These are phyloP conservation scores for Stomorhina lunata DNA, from an alignment of 2,888 invertebrate species.

Conservation along the genomic window DNA sequence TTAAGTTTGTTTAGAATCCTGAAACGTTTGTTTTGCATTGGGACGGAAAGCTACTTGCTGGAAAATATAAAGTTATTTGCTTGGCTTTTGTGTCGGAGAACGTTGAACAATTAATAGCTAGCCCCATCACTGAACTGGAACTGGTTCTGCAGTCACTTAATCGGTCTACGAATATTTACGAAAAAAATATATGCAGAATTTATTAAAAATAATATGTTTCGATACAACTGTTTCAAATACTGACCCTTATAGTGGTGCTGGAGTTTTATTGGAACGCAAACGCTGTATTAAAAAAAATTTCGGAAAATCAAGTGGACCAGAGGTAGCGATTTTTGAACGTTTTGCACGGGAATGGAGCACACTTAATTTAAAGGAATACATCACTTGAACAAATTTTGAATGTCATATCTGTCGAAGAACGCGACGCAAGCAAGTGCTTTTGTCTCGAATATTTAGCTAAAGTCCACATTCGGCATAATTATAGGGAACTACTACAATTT, in stretches of 20 bases:
- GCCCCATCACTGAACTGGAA: too few species aligned
- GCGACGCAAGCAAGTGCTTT: conserved; percentile 9
- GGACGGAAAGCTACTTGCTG: too few species aligned
- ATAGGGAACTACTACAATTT: too few species aligned
- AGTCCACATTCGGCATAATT: too few species aligned
- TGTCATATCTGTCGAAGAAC: conserved; percentile 25
- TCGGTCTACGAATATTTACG: conserved; percentile 35
- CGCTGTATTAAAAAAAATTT: conserved; percentile 27
- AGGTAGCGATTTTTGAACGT: conserved; percentile 28
- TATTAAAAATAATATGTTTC: conserved; percentile 25
- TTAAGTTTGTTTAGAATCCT: too few species aligned
- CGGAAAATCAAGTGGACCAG: conserved; percentile 33
- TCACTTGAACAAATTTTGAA: conserved; percentile 5
- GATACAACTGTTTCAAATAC: conserved; percentile 41
- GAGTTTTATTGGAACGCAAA: conserved; percentile 21
- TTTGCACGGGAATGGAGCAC: conserved; percentile 26
- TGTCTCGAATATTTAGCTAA: conserved; percentile 16
- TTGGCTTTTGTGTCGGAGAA: too few species aligned
- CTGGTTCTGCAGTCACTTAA: conserved; percentile 26
- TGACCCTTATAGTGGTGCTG: conserved; percentile 33
- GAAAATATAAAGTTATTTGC: too few species aligned
- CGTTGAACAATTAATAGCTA: too few species aligned
- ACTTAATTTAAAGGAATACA: conserved; percentile 8
- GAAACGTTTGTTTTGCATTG: too few species aligned
- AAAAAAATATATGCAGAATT: conserved; percentile 34